These are phyloP conservation scores for Todiramphus saurophagus DNA, from an alignment of 2,113 vertebrate species.

Conservation along the genomic window DNA sequence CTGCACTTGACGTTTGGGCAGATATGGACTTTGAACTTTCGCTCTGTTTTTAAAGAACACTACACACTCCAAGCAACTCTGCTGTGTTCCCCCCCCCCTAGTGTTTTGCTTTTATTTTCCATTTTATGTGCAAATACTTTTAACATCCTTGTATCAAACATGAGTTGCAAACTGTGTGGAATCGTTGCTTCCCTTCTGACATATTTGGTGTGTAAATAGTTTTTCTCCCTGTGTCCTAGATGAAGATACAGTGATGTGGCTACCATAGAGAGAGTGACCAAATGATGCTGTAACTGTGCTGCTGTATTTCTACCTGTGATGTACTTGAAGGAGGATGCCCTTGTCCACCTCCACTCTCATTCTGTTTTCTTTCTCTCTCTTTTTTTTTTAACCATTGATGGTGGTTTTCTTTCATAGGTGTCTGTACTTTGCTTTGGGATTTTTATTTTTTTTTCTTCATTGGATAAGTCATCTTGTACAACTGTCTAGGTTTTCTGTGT, in stretches of 20 bases:
- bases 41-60: slow-evolving; percentile 21
- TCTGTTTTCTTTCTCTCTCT: background rate
- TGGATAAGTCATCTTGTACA: slow-evolving; percentile 39
- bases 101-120: background rate
- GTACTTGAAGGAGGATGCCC: slow-evolving; percentile 64
- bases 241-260: slow-evolving; percentile 26
- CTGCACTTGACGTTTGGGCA: background rate
- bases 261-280: slow-evolving; percentile 38
- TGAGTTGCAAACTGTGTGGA: background rate
- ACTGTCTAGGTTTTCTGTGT: slow-evolving; percentile 48
- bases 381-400: background rate
- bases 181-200: background rate
- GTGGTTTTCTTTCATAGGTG: background rate
- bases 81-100: background rate
- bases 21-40: background rate
- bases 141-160: background rate
- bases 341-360: background rate
- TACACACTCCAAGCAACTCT: background rate
- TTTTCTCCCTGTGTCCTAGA: slow-evolving; percentile 38
- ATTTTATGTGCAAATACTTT: background rate
- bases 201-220: slow-evolving; percentile 57
- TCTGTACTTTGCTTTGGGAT: background rate
- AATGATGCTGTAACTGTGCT: slow-evolving; percentile 49
- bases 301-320: slow-evolving; percentile 51
- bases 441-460: background rate